Evolutionary conservation across 64 coral and sea anemone genomes (phyloP).

Genomic region (Dendronephthya gigantea): DNA sequence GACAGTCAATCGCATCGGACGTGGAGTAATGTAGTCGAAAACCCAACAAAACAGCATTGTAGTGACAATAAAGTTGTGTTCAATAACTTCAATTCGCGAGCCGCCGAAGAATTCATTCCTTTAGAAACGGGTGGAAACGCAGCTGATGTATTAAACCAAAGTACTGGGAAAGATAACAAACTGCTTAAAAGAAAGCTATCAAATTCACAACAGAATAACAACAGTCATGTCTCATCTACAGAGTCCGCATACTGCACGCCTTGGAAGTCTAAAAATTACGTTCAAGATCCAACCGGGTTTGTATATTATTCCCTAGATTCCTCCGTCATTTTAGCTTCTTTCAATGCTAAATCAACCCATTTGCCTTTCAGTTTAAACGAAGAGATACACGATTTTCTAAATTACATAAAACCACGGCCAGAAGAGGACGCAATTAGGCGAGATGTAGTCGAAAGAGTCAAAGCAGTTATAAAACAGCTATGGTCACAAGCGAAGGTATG

Average conservation of each 20-base stretch:
- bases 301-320: neutral
- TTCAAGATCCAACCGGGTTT: conserved; percentile 7
- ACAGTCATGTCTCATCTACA: neutral
- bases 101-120: neutral
- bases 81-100: neutral
- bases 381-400: conserved; percentile 7
- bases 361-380: conserved; percentile 8
- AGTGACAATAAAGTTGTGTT: neutral
- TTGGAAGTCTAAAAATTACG: neutral
- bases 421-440: conserved; percentile 1
- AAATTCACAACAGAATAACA: neutral
- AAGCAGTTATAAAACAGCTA: conserved; percentile 12
- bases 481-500: neutral
- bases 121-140: neutral
- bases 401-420: conserved; percentile 8
- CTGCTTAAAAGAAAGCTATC: neutral
- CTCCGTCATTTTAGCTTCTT: neutral
- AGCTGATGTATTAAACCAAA: neutral
- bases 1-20: neutral
- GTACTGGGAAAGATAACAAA: neutral
- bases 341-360: neutral
- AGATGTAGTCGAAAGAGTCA: neutral
- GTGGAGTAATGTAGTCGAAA: conserved; percentile 8
- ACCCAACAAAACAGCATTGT: neutral
- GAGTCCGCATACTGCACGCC: neutral